A percentile compares a stretch with the other conserved stretches of the same genome.
phyloP scores from a whole-genome alignment of 2,888 invertebrate species.

The Chouioia cunea region DNA sequence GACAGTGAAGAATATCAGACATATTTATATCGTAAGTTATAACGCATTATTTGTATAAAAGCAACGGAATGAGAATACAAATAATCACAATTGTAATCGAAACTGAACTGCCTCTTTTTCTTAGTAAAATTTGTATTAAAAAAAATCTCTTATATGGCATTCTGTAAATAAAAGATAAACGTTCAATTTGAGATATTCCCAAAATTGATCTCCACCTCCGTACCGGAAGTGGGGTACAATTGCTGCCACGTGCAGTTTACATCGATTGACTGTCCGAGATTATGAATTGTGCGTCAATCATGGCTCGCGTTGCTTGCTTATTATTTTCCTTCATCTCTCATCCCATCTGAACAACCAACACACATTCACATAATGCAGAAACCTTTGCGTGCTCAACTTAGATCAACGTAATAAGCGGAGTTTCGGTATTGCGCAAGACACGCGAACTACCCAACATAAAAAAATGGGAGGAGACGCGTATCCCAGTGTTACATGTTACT shows the following conservation, averaged over 20 bases:
- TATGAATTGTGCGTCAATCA: slow-evolving; percentile 29
- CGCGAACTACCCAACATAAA: not conserved
- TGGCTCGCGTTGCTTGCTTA: not conserved
- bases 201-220: not conserved
- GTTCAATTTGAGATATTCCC: not conserved
- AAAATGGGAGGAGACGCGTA: slow-evolving; percentile 19
- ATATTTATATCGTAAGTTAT: no score
- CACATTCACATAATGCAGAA: not conserved
- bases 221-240: slow-evolving; percentile 22
- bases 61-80: no score
- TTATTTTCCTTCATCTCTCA: not conserved
- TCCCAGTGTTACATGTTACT: not conserved
- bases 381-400: slow-evolving; percentile 1
- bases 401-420: slow-evolving; percentile 49
- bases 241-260: not conserved
- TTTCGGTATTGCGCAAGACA: slow-evolving; percentile 48
- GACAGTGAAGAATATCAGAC: slow-evolving; percentile 8
- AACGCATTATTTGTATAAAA: no score
- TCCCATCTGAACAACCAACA: no score
- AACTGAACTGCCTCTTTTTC: no score
- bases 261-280: slow-evolving; percentile 35
- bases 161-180: no score
- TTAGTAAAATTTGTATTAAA: no score
- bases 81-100: no score
- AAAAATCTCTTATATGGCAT: no score